Percentiles rank a stretch among this genome's conserved stretches.
These are phyloP conservation scores for Drosophila ustulata DNA, from an alignment of 2,888 invertebrate species.

Conservation along the genomic window DNA sequence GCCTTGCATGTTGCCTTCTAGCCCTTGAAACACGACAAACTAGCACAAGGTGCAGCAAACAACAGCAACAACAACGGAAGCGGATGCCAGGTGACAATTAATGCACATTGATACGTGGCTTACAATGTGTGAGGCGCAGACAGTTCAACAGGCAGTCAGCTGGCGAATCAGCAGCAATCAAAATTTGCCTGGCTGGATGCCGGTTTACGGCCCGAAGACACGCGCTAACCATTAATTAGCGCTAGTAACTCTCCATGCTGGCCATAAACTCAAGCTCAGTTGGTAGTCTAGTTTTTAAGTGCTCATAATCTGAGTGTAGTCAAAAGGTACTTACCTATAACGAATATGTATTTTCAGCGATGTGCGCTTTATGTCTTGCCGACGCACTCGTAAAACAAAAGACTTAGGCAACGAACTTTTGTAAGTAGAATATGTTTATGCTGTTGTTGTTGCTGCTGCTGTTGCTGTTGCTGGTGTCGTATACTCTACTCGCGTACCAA, in stretches of 20 bases:
- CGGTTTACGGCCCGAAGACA: constrained; percentile 59
- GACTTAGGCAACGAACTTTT: constrained; percentile 72
- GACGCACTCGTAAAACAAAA: constrained; percentile 65
- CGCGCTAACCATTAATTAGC: constrained; percentile 60
- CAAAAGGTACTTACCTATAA: constrained; percentile 14
- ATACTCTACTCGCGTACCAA: constrained; percentile 45
- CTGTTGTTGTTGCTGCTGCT: constrained; percentile 14
- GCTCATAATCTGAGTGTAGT: constrained; percentile 42
- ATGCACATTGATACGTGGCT: constrained; percentile 44
- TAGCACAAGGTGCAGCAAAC: constrained; percentile 61
- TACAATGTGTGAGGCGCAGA: constrained; percentile 1
- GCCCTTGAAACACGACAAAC: constrained; percentile 12
- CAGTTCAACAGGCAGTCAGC: not conserved
- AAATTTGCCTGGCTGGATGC: constrained; percentile 54
- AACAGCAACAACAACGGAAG: constrained; percentile 50
- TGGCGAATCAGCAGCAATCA: constrained; percentile 27
- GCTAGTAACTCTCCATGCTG: constrained; percentile 17
- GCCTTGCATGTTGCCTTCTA: constrained; percentile 39
- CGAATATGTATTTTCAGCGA: constrained; percentile 5
- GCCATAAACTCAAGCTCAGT: constrained; percentile 45
- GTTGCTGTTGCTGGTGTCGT: constrained; percentile 32
- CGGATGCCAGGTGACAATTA: constrained; percentile 65
- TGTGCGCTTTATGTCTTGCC: constrained; percentile 36
- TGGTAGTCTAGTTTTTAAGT: constrained; percentile 46
- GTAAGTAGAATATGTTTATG: constrained; percentile 3